Evolutionary conservation across 2,888 invertebrate genomes (phyloP), one percentile per base, ranked within the genome.

Genomic region (Cheilosia grossa): DNA sequence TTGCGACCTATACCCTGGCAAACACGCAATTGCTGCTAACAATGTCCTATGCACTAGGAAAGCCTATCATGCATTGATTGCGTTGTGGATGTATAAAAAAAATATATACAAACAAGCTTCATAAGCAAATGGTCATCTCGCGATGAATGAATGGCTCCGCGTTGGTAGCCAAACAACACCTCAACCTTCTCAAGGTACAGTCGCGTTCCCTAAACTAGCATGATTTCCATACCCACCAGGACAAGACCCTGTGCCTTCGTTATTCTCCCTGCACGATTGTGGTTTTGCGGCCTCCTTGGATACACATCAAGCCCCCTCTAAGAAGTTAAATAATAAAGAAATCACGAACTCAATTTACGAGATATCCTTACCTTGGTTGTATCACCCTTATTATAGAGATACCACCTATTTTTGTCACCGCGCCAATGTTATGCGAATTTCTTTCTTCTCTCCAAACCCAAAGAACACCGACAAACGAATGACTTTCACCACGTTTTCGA

Each of bases 241-340:
- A 15, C 30, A 47, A 69, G 47, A n/a, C 33, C 58, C n/a, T 17
- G 21, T 47, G 47, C n/a, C 69, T 58, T 47, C n/a, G 27, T 19
- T 74, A 61, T 40, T 15, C 19, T n/a, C 51, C 10, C 47, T 64
- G 15, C 40, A 49, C 40, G 63, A 70, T 63, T 79, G 79, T 33
- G 74, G 80, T 64, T 64, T 70, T 69, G 61, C 75, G 70, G 70
- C 59, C 75, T 72, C 64, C 37, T 47, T 33, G 66, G 77, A 81
- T 80, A 72, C 70, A 75, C 59, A 72, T 73, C 67, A 72, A 72
- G 77, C 63, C 75, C 27, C 42, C 42, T 63, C 69, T 85, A 85
- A 85, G 85, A 85, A 81, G 85, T 85, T 75, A 80, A 85, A 85
- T 85, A 85, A 85, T 85, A 81, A 85, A 85, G 66, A 85, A 85